Evolutionary conservation across 2,888 invertebrate species (phyloP), one percentile per base, ranked within the genome.

Genomic region (Phyto melanocephala): DNA sequence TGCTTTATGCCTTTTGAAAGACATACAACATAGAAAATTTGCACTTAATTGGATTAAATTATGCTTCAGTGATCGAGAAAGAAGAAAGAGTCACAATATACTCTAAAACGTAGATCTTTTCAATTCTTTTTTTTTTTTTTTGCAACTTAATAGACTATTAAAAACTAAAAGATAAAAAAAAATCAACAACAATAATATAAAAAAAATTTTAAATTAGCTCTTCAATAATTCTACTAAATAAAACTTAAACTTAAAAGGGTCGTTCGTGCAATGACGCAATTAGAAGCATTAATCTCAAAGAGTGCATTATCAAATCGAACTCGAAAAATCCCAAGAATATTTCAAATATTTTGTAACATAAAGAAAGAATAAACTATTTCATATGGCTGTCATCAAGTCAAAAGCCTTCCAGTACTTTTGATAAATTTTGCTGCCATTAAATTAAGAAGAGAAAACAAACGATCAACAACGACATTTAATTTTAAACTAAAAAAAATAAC

Each of bases 11-110:
- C 10, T 54, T 45, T 13, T 15, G 20, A 17, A 50, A 17, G 37
- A 28, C 40, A 40, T 60, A 35, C 13, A 24, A 45, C 45, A 24
- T 42, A 50, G 42, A 45, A 63, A 58, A 24, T 65, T 24, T 60
- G 11, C 28, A 50, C 56, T 74, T 72, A 77, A 77, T 81, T 81
- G 72, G 68, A 62, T 77, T 77, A 77, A 77, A 72, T 63, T 77
- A 62, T 67, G 72, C 72, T 60, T 47, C 72, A 71, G 56, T 47
- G 47, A 67, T 67, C 24, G 37, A 24, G 47, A 15, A 10, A 20
- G n/a, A 17, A 37, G n/a, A 58, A 65, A 56, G 45, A 56, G 52
- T 65, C 10, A 37, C 52, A 74, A 13, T 17, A 20, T 45, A 42
- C 11, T 20, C 10, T 17, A 17, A 62, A 17, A n/a, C n/a, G 11